A percentile compares a stretch with the other conserved stretches of the same genome.
Evolutionary conservation across 1,140 invertebrate genomes (phyloP).

Genomic region (Brachionus angularis): DNA sequence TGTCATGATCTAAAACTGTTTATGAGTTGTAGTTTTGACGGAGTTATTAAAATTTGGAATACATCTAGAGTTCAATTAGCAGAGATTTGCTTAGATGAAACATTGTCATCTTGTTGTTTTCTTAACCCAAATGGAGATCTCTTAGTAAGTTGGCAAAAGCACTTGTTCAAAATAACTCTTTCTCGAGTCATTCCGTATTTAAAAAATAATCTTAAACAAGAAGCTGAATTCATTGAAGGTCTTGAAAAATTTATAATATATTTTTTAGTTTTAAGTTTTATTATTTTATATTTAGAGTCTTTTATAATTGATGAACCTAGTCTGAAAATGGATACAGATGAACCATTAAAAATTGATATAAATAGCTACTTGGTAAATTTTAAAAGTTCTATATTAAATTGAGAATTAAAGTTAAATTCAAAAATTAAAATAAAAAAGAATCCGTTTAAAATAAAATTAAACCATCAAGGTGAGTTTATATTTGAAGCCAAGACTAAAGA

Average conservation of each 20-base stretch:
- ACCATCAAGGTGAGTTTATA: not conserved
- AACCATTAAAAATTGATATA: constrained; percentile 50
- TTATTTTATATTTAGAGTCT: constrained; percentile 49
- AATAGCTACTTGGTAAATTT: constrained; percentile 52
- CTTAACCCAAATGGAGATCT: constrained; percentile 52
- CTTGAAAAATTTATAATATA: not conserved
- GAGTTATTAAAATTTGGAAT: constrained; percentile 53
- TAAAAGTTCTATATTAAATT: not conserved
- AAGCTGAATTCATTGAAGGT: not conserved
- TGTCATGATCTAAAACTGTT: constrained; percentile 49
- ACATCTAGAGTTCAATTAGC: constrained; percentile 48
- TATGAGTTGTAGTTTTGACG: constrained; percentile 53
- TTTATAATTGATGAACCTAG: constrained; percentile 54
- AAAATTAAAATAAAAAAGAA: not conserved
- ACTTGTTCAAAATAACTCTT: constrained; percentile 54
- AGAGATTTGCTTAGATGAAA: constrained; percentile 52
- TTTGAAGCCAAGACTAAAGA: not conserved
- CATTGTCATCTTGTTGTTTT: constrained; percentile 50
- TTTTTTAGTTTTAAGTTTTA: not conserved
- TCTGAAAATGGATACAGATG: constrained; percentile 49
- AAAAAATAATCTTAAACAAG: constrained; percentile 46
- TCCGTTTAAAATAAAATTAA: constrained; percentile 18
- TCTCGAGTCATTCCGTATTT: too few species aligned
- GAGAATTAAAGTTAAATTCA: not conserved
- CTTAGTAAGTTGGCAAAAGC: constrained; percentile 53